These are phyloP conservation scores for Tetrax tetrax DNA, from an alignment of 2,113 vertebrate genomes.

Conservation along the genomic window DNA sequence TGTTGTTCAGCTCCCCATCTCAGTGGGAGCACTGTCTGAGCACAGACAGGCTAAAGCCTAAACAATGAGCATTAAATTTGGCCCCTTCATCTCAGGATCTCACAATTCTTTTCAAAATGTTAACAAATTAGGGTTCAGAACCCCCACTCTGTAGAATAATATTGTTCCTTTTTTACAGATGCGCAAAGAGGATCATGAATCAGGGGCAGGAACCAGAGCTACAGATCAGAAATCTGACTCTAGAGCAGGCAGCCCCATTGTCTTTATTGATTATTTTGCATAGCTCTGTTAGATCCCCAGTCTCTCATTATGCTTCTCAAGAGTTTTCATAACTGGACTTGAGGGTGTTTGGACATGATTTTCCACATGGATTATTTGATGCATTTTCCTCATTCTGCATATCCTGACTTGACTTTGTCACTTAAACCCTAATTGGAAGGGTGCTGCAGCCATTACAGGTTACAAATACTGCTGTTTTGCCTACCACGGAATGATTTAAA, in stretches of 20 bases:
- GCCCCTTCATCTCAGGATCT: slow-evolving; percentile 36
- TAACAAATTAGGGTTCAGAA: slow-evolving; percentile 40
- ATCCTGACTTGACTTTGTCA: slow-evolving; percentile 33
- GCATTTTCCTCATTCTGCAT: slow-evolving; percentile 18
- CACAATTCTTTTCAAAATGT: slow-evolving; percentile 58
- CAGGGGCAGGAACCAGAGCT: not conserved
- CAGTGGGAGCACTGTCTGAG: slow-evolving; percentile 52
- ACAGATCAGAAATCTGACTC: not conserved
- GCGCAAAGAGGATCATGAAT: not conserved
- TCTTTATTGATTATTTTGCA: slow-evolving; percentile 9
- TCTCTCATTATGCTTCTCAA: not conserved
- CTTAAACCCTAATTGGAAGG: slow-evolving; percentile 20
- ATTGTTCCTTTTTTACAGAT: not conserved
- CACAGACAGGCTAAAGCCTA: slow-evolving; percentile 29
- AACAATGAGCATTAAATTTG: slow-evolving; percentile 51
- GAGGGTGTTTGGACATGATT: not conserved
- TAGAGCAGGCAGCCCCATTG: not conserved
- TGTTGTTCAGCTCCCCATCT: slow-evolving; percentile 43
- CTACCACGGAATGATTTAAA: slow-evolving; percentile 34
- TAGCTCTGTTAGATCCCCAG: not conserved
- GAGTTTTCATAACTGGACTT: not conserved
- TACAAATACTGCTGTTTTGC: slow-evolving; percentile 20
- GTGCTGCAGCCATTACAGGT: slow-evolving; percentile 4
- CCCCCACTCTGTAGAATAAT: slow-evolving; percentile 10
- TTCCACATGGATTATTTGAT: not conserved